Percentiles rank a stretch among this genome's conserved stretches.
These are phyloP conservation scores for Chionomys nivalis DNA, from an alignment of 2,113 vertebrate genomes.

Conservation along the genomic window DNA sequence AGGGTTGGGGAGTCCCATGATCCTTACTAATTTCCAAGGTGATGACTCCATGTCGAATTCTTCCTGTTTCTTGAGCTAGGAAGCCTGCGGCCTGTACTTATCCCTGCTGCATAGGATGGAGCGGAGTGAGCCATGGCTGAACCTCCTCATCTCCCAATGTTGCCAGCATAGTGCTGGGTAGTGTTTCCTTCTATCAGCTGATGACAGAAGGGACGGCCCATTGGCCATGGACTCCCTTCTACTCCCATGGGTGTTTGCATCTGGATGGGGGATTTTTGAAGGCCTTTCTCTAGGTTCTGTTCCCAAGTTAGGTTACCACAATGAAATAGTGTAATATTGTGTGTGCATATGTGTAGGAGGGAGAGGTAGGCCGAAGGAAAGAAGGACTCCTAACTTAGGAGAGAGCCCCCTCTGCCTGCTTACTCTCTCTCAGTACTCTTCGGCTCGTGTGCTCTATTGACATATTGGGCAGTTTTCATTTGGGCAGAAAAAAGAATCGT, in stretches of 20 bases:
- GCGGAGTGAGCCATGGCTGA: fast-evolving
- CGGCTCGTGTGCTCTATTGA: background rate
- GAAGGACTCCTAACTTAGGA: background rate
- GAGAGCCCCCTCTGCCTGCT: background rate
- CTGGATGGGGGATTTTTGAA: background rate
- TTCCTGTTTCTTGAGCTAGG: background rate
- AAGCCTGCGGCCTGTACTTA: background rate
- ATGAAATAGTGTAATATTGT: background rate
- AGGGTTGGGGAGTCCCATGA: background rate
- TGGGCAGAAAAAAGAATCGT: background rate
- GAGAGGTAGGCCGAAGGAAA: no score
- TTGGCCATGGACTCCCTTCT: background rate
- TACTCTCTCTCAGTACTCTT: background rate
- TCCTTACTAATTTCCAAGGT: background rate
- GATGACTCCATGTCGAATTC: background rate
- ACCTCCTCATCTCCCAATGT: background rate
- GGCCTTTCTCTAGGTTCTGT: background rate
- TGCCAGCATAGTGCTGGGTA: background rate
- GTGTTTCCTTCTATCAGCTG: background rate
- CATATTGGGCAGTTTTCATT: background rate
- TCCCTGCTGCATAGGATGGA: background rate
- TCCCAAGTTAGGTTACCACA: background rate
- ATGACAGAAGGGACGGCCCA: background rate
- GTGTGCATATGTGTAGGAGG: fast-evolving
- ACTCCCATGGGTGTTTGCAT: background rate